Base-by-base conservation (phyloP, 2,113 vertebrate genomes). In the Reinhardtius hippoglossoides region DNA sequence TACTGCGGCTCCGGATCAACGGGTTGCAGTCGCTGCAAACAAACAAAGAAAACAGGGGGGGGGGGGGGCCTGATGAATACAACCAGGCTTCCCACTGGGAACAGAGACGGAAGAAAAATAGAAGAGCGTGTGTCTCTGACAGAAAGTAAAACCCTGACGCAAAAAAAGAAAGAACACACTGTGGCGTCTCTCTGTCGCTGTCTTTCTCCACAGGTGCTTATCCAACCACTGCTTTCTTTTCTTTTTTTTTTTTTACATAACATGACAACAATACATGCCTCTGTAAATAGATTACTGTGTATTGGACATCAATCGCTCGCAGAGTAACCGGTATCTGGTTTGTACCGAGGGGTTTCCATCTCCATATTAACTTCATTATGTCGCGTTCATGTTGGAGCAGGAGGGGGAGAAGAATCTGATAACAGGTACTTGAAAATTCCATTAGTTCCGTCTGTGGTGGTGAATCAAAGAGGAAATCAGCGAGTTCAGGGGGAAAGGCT, bases 1-100 rank as follows among this genome's bases (percentile, higher is more conserved):
- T 88, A 87, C 86, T 79, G 84, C 74, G 16, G 82, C 74, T 87
- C 78, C 40, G 66, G 82, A 85, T 93, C 85, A 68, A 80, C 66
- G 72, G 81, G 79, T 31, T 77, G 81, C 82, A 82, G 71, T 67
- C 55, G 44, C 64, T 59, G 48, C 83, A 89, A 86, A 91, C 88
- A 91, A 91, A 90, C 73, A 87, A 82, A 89, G 63, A 78, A 76
- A 88, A 81, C 52, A 9, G 81, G 20, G 76, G 62, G 46, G 35
- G 8, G 35, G 35, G 23, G 23, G 23, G 23, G 23, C 1, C 24
- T 24, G 24, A 24, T 24, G 75, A 90, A 83, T 81, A 88, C 80
- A 81, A 76, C 24, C 24, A 24, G 24, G 24, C 65, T 80, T 48
- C 74, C 82, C 57, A 1, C 64, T 65, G 71, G 77, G 76, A 85